phyloP scores from a whole-genome alignment of 2,888 invertebrate genomes.

The Amphipoea lucens region DNA sequence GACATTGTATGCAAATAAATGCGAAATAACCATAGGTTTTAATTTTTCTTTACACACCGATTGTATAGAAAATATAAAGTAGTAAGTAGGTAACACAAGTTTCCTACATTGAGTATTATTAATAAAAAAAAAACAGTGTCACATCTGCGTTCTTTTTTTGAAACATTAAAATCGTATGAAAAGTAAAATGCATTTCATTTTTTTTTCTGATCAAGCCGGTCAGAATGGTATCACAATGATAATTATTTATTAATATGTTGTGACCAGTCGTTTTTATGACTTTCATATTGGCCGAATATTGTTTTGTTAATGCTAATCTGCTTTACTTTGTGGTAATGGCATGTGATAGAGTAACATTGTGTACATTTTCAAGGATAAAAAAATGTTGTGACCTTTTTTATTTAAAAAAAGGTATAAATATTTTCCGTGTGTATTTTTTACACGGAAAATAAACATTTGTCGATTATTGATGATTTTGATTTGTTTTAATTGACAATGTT shows the following conservation, averaged over 20 bases:
- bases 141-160: slow-evolving; percentile 20
- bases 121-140: background rate
- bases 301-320: background rate
- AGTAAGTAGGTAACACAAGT: background rate
- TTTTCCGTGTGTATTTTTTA: no score
- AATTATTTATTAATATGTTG: background rate
- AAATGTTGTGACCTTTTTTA: background rate
- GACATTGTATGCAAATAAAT: background rate
- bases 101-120: background rate
- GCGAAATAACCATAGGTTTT: background rate
- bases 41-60: background rate
- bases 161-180: background rate
- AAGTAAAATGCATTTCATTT: background rate
- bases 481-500: background rate
- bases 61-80: background rate
- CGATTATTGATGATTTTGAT: background rate
- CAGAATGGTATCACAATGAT: background rate
- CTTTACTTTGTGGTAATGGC: background rate
- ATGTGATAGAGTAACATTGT: background rate
- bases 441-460: background rate
- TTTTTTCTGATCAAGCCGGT: background rate
- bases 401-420: no score
- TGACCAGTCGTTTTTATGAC: background rate
- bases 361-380: background rate
- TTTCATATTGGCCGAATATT: background rate